Evolutionary conservation across 1,140 invertebrate genomes (phyloP).

Genomic region (Drosophila neocordata): DNA sequence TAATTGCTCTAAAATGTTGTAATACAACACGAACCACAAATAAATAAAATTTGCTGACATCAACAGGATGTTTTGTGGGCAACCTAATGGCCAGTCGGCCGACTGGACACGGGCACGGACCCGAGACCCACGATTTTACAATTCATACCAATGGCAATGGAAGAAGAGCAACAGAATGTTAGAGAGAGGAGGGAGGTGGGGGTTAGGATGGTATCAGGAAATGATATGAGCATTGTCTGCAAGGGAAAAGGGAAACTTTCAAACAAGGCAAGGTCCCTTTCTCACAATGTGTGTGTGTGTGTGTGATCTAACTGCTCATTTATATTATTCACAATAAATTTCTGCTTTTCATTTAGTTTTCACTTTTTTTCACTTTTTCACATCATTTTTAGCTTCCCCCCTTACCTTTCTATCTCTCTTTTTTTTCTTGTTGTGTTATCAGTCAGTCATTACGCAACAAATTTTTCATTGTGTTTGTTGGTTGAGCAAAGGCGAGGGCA

Average conservation of each 20-base stretch:
- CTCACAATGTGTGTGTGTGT: background rate
- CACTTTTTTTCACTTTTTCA: conserved; percentile 50
- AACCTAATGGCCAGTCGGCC: conserved; percentile 48
- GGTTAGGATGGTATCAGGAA: conserved; percentile 36
- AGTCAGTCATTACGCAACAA: conserved; percentile 56
- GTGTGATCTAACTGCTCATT: conserved; percentile 33
- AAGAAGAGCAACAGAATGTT: no score
- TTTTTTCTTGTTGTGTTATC: conserved; percentile 34
- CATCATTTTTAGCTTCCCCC: background rate
- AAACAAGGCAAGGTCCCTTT: conserved; percentile 1
- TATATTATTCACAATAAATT: conserved; percentile 64
- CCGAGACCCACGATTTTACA: conserved; percentile 44
- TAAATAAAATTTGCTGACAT: conserved; percentile 81
- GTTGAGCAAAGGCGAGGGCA: no score
- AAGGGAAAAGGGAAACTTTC: conserved; percentile 20
- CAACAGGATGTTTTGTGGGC: conserved; percentile 76
- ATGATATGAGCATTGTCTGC: conserved; percentile 55
- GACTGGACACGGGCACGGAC: conserved; percentile 15
- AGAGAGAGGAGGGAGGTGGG: background rate
- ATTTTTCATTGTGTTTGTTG: conserved; percentile 25
- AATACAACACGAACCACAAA: conserved; percentile 80
- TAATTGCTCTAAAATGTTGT: conserved; percentile 79
- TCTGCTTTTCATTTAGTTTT: conserved; percentile 68
- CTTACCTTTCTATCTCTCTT: conserved; percentile 6
- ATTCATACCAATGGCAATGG: conserved; percentile 44